These are phyloP conservation scores for Chymomyza procnemis DNA, from an alignment of 2,888 invertebrate species.

Conservation along the genomic window DNA sequence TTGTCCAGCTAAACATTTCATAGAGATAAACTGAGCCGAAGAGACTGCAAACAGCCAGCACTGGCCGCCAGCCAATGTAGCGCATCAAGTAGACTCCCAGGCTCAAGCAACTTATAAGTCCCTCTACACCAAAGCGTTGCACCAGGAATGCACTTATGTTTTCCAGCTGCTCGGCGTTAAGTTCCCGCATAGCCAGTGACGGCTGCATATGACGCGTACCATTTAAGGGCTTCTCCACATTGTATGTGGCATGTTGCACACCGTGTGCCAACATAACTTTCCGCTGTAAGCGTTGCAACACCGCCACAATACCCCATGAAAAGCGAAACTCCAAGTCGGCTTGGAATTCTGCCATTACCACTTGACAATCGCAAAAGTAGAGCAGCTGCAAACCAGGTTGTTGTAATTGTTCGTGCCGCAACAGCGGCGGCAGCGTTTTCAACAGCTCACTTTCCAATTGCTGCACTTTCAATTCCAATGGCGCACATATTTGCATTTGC, in stretches of 20 bases:
- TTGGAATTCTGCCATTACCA: constrained; percentile 95
- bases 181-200: constrained; percentile 68
- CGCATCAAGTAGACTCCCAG: constrained; percentile 93
- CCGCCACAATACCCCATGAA: constrained; percentile 92
- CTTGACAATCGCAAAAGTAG: constrained; percentile 95
- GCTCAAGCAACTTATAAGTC: constrained; percentile 93
- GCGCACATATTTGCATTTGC: constrained; percentile 89
- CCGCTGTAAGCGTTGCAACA: constrained; percentile 91
- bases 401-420: constrained; percentile 80
- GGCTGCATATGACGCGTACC: constrained; percentile 44
- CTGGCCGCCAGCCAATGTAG: constrained; percentile 96
- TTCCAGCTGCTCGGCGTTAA: constrained; percentile 84
- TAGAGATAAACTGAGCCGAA: constrained; percentile 95
- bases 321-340: constrained; percentile 97
- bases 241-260: constrained; percentile 47
- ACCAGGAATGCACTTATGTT: constrained; percentile 85
- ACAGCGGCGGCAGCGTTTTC: background rate
- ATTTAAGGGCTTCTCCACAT: constrained; percentile 5
- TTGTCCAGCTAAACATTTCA: constrained; percentile 98
- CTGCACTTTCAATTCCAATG: constrained; percentile 92
- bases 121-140: constrained; percentile 89
- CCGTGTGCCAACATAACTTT: constrained; percentile 79
- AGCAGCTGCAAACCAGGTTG: constrained; percentile 86
- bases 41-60: constrained; percentile 87
- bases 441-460: constrained; percentile 86